Conservation (phyloP, 2,113 vertebrate species). For the Corapipo altera region DNA sequence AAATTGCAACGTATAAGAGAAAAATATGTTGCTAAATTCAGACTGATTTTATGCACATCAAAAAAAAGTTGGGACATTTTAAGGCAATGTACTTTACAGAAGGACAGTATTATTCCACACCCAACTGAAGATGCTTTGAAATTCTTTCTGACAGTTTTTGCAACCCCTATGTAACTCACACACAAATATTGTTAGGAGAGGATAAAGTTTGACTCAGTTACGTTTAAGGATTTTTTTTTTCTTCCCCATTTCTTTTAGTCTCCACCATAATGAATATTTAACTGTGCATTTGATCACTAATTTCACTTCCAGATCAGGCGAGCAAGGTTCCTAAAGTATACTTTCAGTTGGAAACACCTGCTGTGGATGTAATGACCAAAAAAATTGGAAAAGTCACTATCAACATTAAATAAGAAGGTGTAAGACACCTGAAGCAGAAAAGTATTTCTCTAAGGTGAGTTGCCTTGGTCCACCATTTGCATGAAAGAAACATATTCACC, state of each 20-base stretch:
- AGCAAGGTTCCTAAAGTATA: background rate
- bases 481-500: background rate
- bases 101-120: slow-evolving; percentile 6
- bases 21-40: slow-evolving; percentile 27
- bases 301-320: background rate
- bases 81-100: slow-evolving; percentile 42
- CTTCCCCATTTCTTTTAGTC: background rate
- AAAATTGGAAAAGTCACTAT: background rate
- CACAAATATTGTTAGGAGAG: background rate
- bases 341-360: background rate
- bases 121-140: slow-evolving; percentile 7
- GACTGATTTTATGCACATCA: slow-evolving; percentile 2
- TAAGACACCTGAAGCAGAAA: background rate
- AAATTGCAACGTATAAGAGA: slow-evolving; percentile 13
- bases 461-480: background rate
- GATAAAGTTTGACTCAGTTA: background rate
- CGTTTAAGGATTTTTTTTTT: background rate
- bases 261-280: background rate
- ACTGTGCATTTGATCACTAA: background rate
- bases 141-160: background rate
- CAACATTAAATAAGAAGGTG: background rate
- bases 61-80: slow-evolving; percentile 39
- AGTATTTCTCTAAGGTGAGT: background rate
- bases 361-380: background rate
- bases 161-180: background rate